phyloP scores from a whole-genome alignment of 2,888 invertebrate genomes.

The Lamellibrachia satsuma region DNA sequence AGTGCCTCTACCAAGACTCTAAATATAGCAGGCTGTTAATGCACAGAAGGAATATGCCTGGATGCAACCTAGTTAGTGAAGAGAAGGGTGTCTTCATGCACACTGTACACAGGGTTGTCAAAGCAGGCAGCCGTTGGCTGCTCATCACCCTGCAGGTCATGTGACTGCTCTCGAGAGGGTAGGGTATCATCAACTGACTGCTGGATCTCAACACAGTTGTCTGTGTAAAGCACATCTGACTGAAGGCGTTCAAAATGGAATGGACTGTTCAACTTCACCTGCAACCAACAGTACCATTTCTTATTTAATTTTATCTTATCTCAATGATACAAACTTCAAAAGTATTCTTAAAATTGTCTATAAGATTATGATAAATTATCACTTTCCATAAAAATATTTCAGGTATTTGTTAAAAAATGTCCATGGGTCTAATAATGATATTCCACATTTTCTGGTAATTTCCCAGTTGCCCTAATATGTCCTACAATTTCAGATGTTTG shows the following conservation, averaged over 20 bases:
- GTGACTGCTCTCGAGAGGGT: not conserved
- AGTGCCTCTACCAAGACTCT: not conserved
- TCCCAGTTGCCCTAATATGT: too few species aligned
- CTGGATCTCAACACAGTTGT: not conserved
- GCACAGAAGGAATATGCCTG: not conserved
- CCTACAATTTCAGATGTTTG: not conserved
- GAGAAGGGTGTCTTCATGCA: not conserved
- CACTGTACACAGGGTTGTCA: constrained; percentile 6
- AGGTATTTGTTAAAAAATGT: not conserved
- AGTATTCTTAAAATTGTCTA: not conserved
- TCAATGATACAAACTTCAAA: not conserved
- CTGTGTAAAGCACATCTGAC: not conserved
- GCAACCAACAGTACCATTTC: not conserved
- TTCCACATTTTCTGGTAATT: too few species aligned
- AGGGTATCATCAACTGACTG: not conserved
- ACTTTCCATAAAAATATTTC: not conserved
- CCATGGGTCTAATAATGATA: not conserved
- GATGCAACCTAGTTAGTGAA: not conserved
- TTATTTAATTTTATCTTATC: not conserved
- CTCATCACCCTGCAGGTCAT: not conserved
- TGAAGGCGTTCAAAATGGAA: not conserved
- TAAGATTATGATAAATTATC: not conserved
- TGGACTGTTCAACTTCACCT: not conserved
- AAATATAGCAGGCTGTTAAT: not conserved
- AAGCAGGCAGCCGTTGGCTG: not conserved